Base-by-base conservation (phyloP, 2,888 invertebrate genomes). In the Lasioglossum villosulum region DNA sequence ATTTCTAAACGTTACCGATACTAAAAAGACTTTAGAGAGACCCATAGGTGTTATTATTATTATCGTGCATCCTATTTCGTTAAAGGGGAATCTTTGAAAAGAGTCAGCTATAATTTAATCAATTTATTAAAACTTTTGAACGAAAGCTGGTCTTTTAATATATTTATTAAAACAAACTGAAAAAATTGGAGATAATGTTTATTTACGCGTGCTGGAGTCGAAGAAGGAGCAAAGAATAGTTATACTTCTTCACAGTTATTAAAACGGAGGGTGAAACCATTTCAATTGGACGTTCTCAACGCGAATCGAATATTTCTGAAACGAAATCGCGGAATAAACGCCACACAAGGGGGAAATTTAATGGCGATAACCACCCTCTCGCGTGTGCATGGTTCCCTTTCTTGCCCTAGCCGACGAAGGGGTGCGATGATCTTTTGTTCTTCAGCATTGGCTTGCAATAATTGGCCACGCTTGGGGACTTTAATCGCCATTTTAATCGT, bases 401-500 rank as follows among this genome's bases (percentile, higher is more conserved):
- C 59, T 48, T 63, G 14, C 39, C 37, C 48, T 39, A 48, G 30
- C 42, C 37, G 48, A 37, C 63, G 77, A 39, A 37, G 73, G 59
- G 63, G 72, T 39, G 76, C 66, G 45, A n/a, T 63, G 76, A 37
- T 72, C 75, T 68, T 75, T 82, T 87, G 81, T 81, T 78, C 77
- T 45, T 19, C 19, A 39, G 66, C 86, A 76, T 71, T 66, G 81
- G 73, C 45, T 76, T 56, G 75, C 66, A 63, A 80, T 83, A 75
- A 63, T 80, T 84, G 76, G 81, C 68, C 73, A 59, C 82, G 78
- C 86, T 70, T 52, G 73, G 78, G 75, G 71, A 84, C 80, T 77
- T 81, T 80, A 80, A 80, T 72, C 81, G 82, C 63, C 75, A 80
- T 73, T 88, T 82, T 78, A 84, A 80, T 82, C 75, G 56, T 78